Base-by-base conservation (phyloP, 2,113 vertebrate species). In the Illadopsis cleaveri region DNA sequence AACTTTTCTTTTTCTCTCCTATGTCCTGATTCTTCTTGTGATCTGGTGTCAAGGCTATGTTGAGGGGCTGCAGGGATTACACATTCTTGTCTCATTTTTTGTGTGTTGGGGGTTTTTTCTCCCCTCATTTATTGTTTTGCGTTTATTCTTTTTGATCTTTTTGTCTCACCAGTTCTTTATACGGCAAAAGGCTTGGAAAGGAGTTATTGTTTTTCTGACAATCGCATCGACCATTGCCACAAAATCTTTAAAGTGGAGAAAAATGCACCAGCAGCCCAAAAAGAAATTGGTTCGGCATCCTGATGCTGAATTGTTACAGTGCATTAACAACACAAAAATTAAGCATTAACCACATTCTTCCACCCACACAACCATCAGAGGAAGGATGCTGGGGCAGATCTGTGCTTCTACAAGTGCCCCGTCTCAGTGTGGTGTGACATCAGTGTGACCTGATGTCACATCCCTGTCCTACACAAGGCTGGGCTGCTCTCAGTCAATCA, bases 21-120 rank as follows among this genome's bases (percentile, higher is more conserved):
- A 5, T 40, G 15, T 12, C 23, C 37, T 11, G 6, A 61, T 57
- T 28, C 27, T 81, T 78, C 6, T 71, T n/a, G n/a, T n/a, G n/a
- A n/a, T n/a, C n/a, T n/a, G n/a, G n/a, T n/a, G n/a, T n/a, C n/a
- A n/a, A n/a, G n/a, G n/a, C n/a, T n/a, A n/a, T n/a, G n/a, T n/a
- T n/a, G n/a, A n/a, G n/a, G n/a, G n/a, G n/a, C n/a, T n/a, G n/a
- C n/a, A n/a, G n/a, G n/a, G n/a, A n/a, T n/a, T n/a, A n/a, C n/a
- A n/a, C n/a, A n/a, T 81, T 78, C 6, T 71, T 79, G 10, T 17
- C 47, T 44, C 24, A 3, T 68, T 79, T 64, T 42, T 7, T n/a
- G n/a, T 19, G 11, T 7, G 8, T 14, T 57, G 16, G 5, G 10
- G 1, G 0, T 25, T n/a, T 53, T 3, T 2, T 9, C 18, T 3